Base-by-base conservation (phyloP, 2,888 invertebrate species). In the Sisyra nigra region DNA sequence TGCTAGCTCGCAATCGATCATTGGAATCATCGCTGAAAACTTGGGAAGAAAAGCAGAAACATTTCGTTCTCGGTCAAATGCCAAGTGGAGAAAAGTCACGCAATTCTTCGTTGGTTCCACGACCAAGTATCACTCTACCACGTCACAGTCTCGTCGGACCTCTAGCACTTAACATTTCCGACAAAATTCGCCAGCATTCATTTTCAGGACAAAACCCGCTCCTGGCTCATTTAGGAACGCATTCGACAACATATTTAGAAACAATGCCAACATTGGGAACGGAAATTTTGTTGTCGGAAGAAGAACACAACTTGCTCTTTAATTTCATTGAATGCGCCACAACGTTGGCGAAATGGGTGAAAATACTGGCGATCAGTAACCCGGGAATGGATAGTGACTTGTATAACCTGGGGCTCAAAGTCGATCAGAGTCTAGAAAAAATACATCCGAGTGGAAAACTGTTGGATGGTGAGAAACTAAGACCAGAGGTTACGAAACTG, bases 1-100 rank as follows among this genome's bases (percentile, higher is more conserved):
- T 97, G 87, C 67, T 97, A 17, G 89, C 88, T 57, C 71, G 94
- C 46, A 93, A 93, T 59, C 73, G 92, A 52, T 80, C 82, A 5
- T 69, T 96, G 50, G 94, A 96, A 62, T 86, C 84, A 43, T 91
- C 92, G 8, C 66, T 96, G 45, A 83, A 83, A 59, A 70, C 79
- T 1, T 88, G 88, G 88, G 83, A 87, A 54, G 86, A 86, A 54
- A 87, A 86, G 55, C 84, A 85, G 56, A 68, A 74, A 10, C 71
- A 71, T 63, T 24, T 24, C 24, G 69, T 69, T 30, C 66, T 69
- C 46, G 60, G 62, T 36, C 62, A 62, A 15, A 68, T 68, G 41
- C 65, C 65, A 51, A 67, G 55, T 56, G 68, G 47, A 55, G 64
- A 50, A 54, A 68, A 52, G 63, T 67, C 45, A 57, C 65, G 46